Evolutionary conservation across 2,113 vertebrate species (phyloP).

Genomic region (Megaceryle maxima): DNA sequence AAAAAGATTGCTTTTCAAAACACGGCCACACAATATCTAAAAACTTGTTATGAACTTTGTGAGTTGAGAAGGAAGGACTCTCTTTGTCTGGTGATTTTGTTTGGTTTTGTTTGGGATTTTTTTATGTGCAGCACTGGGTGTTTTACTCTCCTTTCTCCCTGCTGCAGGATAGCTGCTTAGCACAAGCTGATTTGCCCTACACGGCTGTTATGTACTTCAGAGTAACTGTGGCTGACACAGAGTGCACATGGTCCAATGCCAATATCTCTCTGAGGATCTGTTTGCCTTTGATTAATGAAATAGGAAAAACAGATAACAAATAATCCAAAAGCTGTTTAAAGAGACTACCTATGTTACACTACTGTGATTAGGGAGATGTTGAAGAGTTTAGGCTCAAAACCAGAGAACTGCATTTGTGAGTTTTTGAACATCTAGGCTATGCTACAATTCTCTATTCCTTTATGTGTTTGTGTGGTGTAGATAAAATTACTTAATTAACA

Average conservation of each 20-base stretch:
- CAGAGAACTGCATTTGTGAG: not conserved
- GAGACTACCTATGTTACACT: not conserved
- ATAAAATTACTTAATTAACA: not conserved
- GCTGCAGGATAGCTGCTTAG: slow-evolving; percentile 14
- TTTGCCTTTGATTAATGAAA: not conserved
- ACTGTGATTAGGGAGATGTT: not conserved
- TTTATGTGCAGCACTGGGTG: not conserved
- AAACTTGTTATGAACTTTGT: not conserved
- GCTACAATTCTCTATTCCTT: not conserved
- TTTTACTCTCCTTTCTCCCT: not conserved
- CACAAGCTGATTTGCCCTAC: not conserved
- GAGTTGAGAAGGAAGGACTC: not conserved
- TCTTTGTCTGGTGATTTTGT: not conserved
- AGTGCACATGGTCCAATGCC: not conserved
- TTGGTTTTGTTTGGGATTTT: too few species aligned
- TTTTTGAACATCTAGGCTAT: not conserved
- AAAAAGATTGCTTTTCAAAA: not conserved
- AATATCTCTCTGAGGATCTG: not conserved
- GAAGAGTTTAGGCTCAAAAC: not conserved
- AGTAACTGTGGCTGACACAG: not conserved
- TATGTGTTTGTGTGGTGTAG: not conserved
- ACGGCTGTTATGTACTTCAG: not conserved
- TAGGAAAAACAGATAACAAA: not conserved
- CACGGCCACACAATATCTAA: not conserved
- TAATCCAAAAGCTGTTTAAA: not conserved